These are phyloP conservation scores for Himalopsyche phryganea DNA, from an alignment of 1,140 invertebrate genomes.

Conservation along the genomic window DNA sequence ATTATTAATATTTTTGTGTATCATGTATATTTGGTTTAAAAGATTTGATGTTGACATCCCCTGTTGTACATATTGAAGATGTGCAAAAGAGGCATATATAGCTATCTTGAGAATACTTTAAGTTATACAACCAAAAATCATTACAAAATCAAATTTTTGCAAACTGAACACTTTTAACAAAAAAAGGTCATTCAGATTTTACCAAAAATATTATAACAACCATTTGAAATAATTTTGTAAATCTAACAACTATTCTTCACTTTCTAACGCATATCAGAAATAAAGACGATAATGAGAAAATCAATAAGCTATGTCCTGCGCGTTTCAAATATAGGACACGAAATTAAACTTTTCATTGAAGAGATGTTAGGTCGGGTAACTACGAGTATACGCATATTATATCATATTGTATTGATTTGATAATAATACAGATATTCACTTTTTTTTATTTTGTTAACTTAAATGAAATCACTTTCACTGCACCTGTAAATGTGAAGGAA, in stretches of 20 bases:
- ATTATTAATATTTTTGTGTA: too few relatives aligned
- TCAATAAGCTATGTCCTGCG: slow-evolving; percentile 30
- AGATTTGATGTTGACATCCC: neutral
- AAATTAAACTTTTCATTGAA: slow-evolving; percentile 19
- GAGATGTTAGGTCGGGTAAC: neutral
- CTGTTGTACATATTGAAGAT: neutral
- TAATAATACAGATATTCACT: too few relatives aligned
- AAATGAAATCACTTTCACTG: too few relatives aligned
- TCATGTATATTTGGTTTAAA: too few relatives aligned
- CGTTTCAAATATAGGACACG: slow-evolving; percentile 29
- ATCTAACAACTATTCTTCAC: too few relatives aligned
- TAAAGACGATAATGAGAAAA: slow-evolving; percentile 17
- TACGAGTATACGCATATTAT: too few relatives aligned
- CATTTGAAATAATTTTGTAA: too few relatives aligned
- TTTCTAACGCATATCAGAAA: too few relatives aligned
- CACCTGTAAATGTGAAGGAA: too few relatives aligned
- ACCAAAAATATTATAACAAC: too few relatives aligned
- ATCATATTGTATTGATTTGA: too few relatives aligned
- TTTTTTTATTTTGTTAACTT: too few relatives aligned
- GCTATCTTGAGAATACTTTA: neutral
- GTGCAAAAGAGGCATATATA: neutral
- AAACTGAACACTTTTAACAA: neutral
- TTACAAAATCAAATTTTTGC: slow-evolving; percentile 4
- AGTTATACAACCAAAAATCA: slow-evolving; percentile 1
- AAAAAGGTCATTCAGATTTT: neutral